Base-by-base conservation (phyloP, 2,797 vertebrate genomes). In the Acipenser ruthenus region DNA sequence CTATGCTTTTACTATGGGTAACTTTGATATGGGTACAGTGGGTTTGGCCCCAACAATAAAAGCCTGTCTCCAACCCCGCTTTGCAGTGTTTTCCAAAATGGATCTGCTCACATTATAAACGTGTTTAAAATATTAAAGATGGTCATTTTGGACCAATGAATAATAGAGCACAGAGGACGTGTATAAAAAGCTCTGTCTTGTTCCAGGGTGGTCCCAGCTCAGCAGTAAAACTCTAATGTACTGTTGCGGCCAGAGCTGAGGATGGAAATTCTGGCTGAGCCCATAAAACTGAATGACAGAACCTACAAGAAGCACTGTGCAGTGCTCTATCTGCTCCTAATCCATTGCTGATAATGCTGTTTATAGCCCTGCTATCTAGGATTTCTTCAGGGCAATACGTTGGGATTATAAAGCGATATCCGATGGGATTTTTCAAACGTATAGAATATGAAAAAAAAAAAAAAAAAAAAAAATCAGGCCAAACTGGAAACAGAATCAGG, bases 81-180 rank as follows among this genome's bases (percentile, higher is more conserved):
- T 37, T 37, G 37, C 5, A 37, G 37, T 37, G 37, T 37, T 37
- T 78, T 76, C 84, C 1, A 6, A 13, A 79, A 80, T 78, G 79
- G 77, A 79, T 85, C 83, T 75, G 80, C 83, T 37, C 1, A 85
- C 82, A 88, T 89, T 85, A 83, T 88, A 88, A 91, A 88, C 87
- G 86, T 85, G 80, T 87, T 88, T 91, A 87, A 91, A 91, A 91
- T 90, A 91, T 91, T 91, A 89, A 91, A 87, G 82, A 86, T 83
- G 83, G 87, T 87, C 87, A 91, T 89, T 91, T 91, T 91, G 87
- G 83, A 80, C 78, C 50, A 79, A 89, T 91, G 86, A 91, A 91
- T 91, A 89, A 91, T 91, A 89, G 80, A 91, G 82, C 79, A 86
- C 77, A 73, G 79, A 83, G 84, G 81, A 78, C 72, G 79, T 80